Percentiles rank a stretch among this genome's conserved stretches.
These are phyloP conservation scores for Volucella inanis DNA, from an alignment of 2,888 invertebrate genomes.

Conservation along the genomic window DNA sequence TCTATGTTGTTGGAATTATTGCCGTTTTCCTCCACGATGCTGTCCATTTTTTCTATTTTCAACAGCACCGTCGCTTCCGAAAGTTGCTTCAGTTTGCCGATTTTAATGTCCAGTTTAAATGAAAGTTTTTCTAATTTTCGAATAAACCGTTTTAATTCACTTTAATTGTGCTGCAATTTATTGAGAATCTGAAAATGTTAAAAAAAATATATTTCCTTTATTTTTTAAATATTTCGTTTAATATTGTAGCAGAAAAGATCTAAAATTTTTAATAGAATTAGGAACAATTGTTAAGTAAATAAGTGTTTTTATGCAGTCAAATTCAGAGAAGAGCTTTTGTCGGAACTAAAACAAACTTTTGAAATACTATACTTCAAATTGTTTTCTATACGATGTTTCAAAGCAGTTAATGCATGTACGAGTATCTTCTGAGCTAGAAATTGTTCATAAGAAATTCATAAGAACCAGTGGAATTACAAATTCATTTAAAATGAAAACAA, in stretches of 20 bases:
- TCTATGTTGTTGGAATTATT: constrained; percentile 82
- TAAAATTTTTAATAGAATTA: no score
- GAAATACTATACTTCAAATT: no score
- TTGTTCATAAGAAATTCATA: no score
- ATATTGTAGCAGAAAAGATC: no score
- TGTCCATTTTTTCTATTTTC: constrained; percentile 88
- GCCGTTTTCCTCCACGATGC: constrained; percentile 96
- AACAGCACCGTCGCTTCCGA: constrained; percentile 87
- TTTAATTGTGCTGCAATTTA: constrained; percentile 19
- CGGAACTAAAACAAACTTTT: no score
- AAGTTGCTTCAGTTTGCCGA: constrained; percentile 84
- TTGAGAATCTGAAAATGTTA: constrained; percentile 40
- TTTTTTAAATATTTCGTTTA: no score
- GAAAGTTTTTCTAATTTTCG: constrained; percentile 43
- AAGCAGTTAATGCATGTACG: no score
- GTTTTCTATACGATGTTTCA: no score
- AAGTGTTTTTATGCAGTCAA: constrained; percentile 49
- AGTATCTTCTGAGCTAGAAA: no score
- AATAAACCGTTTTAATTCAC: constrained; percentile 38
- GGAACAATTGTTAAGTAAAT: no score
- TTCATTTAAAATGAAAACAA: no score
- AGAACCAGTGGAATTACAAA: no score
- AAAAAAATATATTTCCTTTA: neutral
- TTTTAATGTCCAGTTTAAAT: constrained; percentile 80
- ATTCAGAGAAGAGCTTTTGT: neutral